Conservation (phyloP, 2,113 vertebrate species). For the Myxocyprinus asiaticus region DNA sequence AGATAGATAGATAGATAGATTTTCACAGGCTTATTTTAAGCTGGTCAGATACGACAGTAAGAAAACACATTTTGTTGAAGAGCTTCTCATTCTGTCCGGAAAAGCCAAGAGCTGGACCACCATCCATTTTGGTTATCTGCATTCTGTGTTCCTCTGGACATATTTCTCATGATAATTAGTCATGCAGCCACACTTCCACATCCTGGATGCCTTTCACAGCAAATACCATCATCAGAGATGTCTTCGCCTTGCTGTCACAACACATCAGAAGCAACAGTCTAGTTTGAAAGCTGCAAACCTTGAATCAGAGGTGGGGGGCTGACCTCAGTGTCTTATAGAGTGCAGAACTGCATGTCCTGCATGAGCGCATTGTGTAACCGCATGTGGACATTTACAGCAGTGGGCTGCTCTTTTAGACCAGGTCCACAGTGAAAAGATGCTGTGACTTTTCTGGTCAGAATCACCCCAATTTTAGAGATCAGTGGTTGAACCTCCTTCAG, state of each 20-base stretch:
- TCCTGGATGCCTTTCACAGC: slow-evolving; percentile 11
- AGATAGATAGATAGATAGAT: background rate
- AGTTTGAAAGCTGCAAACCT: background rate
- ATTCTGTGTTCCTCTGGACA: background rate
- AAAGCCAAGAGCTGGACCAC: background rate
- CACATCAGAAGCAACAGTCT: slow-evolving; percentile 13
- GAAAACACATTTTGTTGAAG: background rate
- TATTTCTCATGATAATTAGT: slow-evolving; percentile 29
- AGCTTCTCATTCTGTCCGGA: background rate
- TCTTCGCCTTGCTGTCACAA: slow-evolving; percentile 4
- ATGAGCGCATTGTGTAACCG: background rate
- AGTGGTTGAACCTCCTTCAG: background rate
- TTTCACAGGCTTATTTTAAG: background rate
- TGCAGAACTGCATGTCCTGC: background rate
- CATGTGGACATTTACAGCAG: background rate
- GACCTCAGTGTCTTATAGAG: background rate
- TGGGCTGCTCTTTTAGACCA: background rate
- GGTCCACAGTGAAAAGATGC: background rate
- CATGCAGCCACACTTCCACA: slow-evolving; percentile 27
- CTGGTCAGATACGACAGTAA: background rate
- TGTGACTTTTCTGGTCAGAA: slow-evolving; percentile 6
- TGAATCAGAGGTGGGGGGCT: background rate
- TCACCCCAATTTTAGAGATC: slow-evolving; percentile 12
- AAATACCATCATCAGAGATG: slow-evolving; percentile 29
- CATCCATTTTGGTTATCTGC: slow-evolving; percentile 26